These are phyloP conservation scores for Nemapogon koenigi DNA, from an alignment of 2,888 invertebrate genomes.

Conservation along the genomic window DNA sequence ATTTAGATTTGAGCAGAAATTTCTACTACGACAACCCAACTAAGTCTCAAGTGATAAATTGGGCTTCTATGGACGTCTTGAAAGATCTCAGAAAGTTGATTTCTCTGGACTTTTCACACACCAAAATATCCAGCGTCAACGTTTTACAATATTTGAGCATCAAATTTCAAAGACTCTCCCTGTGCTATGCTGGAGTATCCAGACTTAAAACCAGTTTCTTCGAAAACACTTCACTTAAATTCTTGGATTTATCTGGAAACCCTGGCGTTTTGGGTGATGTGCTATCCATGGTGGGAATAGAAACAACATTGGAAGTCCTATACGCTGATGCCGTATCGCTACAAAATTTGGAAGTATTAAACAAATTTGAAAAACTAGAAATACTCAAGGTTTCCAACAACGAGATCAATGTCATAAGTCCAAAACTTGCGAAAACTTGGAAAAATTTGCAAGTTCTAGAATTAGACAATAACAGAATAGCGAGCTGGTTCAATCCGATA, in stretches of 20 bases:
- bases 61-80: conserved; percentile 24
- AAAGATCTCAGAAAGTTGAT: conserved; percentile 26
- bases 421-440: conserved; percentile 30
- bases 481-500: conserved; percentile 55
- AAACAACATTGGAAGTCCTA: conserved; percentile 40
- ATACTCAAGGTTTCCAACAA: conserved; percentile 56
- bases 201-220: conserved; percentile 39
- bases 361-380: conserved; percentile 39
- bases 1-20: conserved; percentile 63
- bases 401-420: conserved; percentile 41
- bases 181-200: conserved; percentile 50
- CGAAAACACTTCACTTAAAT: conserved; percentile 38
- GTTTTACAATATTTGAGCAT: conserved; percentile 29
- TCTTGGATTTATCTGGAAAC: conserved; percentile 65
- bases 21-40: conserved; percentile 16
- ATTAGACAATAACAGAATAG: conserved; percentile 58
- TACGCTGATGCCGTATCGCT: conserved; percentile 48
- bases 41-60: conserved; percentile 25
- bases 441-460: conserved; percentile 48
- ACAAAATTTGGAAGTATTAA: conserved; percentile 34
- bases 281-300: conserved; percentile 40
- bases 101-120: conserved; percentile 41
- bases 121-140: conserved; percentile 30
- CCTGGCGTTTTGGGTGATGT: conserved; percentile 31
- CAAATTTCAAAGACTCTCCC: conserved; percentile 33